Percentiles rank a stretch among this genome's conserved stretches.
Conservation (phyloP, 2,888 invertebrate genomes). For the Tortrix viridana region DNA sequence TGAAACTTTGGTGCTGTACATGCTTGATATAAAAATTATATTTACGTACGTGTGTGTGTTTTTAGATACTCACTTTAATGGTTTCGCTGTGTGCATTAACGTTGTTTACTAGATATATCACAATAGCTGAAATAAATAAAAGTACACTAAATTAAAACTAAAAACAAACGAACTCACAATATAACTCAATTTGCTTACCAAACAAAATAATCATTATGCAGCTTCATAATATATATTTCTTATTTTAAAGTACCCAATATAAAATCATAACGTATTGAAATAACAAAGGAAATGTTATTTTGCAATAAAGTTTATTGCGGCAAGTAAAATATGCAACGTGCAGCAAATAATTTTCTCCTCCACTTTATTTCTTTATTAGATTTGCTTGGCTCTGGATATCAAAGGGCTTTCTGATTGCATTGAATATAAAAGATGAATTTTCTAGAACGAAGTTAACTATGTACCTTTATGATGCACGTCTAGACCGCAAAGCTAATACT, state of each 20-base stretch:
- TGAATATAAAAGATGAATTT: background rate
- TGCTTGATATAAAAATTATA: too few relatives aligned
- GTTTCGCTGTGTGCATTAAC: constrained; percentile 68
- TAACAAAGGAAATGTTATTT: constrained; percentile 13
- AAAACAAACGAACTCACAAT: background rate
- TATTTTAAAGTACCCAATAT: background rate
- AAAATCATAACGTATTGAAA: constrained; percentile 1
- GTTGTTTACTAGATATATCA: constrained; percentile 50
- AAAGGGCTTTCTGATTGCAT: background rate
- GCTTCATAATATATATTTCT: constrained; percentile 51
- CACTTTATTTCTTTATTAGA: constrained; percentile 29
- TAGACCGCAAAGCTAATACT: background rate
- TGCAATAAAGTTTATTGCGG: constrained; percentile 29
- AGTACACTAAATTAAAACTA: background rate
- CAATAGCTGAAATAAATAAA: constrained; percentile 53
- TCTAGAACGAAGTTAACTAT: background rate
- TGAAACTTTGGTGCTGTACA: too few relatives aligned
- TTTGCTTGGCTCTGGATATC: constrained; percentile 19
- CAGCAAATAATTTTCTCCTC: constrained; percentile 25
- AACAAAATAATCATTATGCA: constrained; percentile 59
- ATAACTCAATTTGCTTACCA: constrained; percentile 49
- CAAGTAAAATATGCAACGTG: constrained; percentile 16
- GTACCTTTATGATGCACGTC: background rate
- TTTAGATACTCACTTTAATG: constrained; percentile 67
- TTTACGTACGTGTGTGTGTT: too few relatives aligned